Evolutionary conservation across 2,113 vertebrate species (phyloP).

Genomic region (Thymallus thymallus): DNA sequence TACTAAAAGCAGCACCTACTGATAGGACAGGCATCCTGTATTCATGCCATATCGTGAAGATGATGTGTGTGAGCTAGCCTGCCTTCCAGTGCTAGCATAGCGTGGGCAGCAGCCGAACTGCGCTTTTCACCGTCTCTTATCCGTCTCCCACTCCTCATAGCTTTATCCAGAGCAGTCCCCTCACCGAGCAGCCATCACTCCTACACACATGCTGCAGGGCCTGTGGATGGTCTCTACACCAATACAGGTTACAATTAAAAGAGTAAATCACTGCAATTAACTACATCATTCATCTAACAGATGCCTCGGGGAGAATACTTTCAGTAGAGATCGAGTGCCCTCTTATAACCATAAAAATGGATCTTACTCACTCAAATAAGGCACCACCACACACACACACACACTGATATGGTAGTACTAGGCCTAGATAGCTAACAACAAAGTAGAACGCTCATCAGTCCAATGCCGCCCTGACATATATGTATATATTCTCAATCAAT

Average conservation of each 20-base stretch:
- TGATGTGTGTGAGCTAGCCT: constrained; percentile 1
- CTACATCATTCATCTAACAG: neutral
- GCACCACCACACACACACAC: neutral
- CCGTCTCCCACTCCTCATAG: constrained; percentile 11
- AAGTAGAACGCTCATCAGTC: neutral
- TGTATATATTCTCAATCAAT: too few relatives aligned
- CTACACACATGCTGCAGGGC: neutral
- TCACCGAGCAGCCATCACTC: neutral
- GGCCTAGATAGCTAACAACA: neutral
- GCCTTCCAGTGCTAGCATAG: constrained; percentile 9
- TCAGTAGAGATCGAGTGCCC: neutral
- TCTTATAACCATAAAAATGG: neutral
- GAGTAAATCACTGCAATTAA: neutral
- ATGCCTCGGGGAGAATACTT: neutral
- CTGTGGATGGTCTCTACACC: too few relatives aligned
- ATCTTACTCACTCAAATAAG: neutral
- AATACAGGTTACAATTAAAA: neutral
- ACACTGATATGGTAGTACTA: neutral
- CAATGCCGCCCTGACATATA: too few relatives aligned
- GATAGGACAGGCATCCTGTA: neutral
- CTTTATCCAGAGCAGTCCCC: neutral
- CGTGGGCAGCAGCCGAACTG: constrained; percentile 35
- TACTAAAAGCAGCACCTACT: neutral
- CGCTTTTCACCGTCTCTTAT: constrained; percentile 29
- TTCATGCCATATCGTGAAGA: neutral